A percentile compares a stretch with the other conserved stretches of the same genome.
phyloP scores from a whole-genome alignment of 2,113 vertebrate genomes.

The Tylochromis polylepis region DNA sequence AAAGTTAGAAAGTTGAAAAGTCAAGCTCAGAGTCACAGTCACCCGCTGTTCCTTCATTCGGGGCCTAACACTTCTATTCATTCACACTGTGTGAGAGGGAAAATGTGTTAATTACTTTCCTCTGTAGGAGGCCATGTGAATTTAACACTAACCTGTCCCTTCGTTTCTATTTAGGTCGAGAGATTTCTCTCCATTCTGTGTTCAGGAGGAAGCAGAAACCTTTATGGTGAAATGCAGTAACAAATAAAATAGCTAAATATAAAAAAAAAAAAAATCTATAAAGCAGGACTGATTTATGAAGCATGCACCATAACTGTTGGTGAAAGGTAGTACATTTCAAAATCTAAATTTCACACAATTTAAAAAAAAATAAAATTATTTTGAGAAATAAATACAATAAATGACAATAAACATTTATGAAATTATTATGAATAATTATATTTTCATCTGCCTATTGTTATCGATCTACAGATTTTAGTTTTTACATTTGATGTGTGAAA shows the following conservation, averaged over 20 bases:
- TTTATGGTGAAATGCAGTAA: not conserved
- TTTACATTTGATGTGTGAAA: not conserved
- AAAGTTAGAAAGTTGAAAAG: slow-evolving; percentile 11
- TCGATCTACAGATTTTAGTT: rapidly evolving
- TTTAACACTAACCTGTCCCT: not conserved
- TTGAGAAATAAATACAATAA: too few relatives aligned
- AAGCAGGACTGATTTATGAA: not conserved
- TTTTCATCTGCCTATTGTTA: too few relatives aligned
- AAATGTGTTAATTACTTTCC: slow-evolving; percentile 33
- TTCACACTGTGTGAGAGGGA: not conserved
- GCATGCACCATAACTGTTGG: rapidly evolving
- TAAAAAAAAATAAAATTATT: too few relatives aligned
- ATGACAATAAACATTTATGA: too few relatives aligned
- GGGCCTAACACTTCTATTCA: not conserved
- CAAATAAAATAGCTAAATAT: rapidly evolving
- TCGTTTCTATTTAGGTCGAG: not conserved
- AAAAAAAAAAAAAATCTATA: not conserved
- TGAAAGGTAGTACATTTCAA: rapidly evolving
- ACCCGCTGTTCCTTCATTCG: not conserved
- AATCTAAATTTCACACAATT: not conserved
- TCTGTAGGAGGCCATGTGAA: not conserved
- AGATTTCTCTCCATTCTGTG: not conserved
- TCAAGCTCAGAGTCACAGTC: not conserved
- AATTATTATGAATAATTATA: too few relatives aligned
- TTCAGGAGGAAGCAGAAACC: not conserved